Percentiles rank a stretch among this genome's conserved stretches.
Evolutionary conservation across 2,888 invertebrate species (phyloP).

Genomic region (Oxyteleia sp.): DNA sequence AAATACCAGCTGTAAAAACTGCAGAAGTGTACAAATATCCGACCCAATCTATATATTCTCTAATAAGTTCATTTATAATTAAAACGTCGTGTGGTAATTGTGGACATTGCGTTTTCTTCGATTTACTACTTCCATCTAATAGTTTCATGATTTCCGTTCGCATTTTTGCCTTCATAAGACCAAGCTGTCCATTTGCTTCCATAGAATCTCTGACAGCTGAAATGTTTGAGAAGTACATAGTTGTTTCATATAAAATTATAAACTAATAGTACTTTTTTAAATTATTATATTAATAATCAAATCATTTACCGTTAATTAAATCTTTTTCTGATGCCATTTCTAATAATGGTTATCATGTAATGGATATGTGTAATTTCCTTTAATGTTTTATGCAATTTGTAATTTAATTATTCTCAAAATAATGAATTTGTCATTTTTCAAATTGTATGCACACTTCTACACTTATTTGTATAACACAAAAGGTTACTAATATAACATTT

Average conservation of each 20-base stretch:
- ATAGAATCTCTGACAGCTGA: conserved; percentile 85
- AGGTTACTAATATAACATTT: too few relatives aligned
- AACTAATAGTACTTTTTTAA: conserved; percentile 10
- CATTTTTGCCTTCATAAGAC: conserved; percentile 85
- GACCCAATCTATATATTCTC: conserved; percentile 92
- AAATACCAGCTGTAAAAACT: conserved; percentile 88
- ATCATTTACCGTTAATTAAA: conserved; percentile 83
- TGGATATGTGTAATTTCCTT: neutral
- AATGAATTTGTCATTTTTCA: neutral
- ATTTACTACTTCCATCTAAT: conserved; percentile 80
- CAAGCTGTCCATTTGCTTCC: conserved; percentile 83
- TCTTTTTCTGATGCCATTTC: conserved; percentile 83
- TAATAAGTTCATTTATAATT: conserved; percentile 90
- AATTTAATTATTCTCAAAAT: neutral
- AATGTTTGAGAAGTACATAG: conserved; percentile 20
- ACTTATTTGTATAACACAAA: too few relatives aligned
- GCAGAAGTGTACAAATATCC: conserved; percentile 91
- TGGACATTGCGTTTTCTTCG: conserved; percentile 76
- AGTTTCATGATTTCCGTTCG: conserved; percentile 84
- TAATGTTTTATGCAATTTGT: neutral
- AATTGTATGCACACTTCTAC: neutral
- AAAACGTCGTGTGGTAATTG: conserved; percentile 83
- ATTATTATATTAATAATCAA: too few relatives aligned
- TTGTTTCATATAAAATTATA: neutral
- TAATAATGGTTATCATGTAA: neutral